Evolutionary conservation across 2,113 vertebrate species (phyloP).

Genomic region (Dromaius novaehollandiae): DNA sequence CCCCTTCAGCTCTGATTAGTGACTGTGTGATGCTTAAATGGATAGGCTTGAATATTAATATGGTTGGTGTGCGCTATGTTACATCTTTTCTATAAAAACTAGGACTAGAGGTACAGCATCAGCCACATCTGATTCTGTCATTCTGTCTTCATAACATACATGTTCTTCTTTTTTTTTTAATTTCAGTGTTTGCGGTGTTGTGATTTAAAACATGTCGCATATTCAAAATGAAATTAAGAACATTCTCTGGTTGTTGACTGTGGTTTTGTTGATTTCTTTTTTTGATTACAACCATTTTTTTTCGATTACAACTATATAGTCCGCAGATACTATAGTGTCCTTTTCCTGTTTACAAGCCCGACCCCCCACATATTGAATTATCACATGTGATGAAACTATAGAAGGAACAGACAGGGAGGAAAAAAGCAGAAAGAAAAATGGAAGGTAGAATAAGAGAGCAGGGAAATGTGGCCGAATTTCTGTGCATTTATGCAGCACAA

Average conservation of each 20-base stretch:
- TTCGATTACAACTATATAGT: background rate
- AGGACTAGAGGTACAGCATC: background rate
- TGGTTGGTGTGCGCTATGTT: background rate
- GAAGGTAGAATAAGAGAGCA: background rate
- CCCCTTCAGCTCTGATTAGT: slow-evolving; percentile 59
- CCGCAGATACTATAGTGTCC: background rate
- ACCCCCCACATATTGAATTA: background rate
- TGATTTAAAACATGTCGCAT: background rate
- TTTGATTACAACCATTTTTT: background rate
- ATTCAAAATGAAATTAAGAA: background rate
- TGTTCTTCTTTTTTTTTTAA: background rate
- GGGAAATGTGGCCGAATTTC: slow-evolving; percentile 36
- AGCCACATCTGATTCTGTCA: background rate
- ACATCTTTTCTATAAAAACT: background rate
- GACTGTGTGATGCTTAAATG: slow-evolving; percentile 2
- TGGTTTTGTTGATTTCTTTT: background rate
- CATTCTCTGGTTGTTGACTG: background rate
- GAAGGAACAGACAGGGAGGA: background rate
- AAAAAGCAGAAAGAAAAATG: slow-evolving; percentile 1
- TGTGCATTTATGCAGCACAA: slow-evolving; percentile 37
- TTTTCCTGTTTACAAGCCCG: background rate
- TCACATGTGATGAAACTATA: background rate
- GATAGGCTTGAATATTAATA: slow-evolving; percentile 54
- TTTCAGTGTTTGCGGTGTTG: background rate
- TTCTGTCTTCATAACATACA: background rate